These are phyloP conservation scores for Elymnias hypermnestra DNA, from an alignment of 1,140 invertebrate genomes.

Conservation along the genomic window DNA sequence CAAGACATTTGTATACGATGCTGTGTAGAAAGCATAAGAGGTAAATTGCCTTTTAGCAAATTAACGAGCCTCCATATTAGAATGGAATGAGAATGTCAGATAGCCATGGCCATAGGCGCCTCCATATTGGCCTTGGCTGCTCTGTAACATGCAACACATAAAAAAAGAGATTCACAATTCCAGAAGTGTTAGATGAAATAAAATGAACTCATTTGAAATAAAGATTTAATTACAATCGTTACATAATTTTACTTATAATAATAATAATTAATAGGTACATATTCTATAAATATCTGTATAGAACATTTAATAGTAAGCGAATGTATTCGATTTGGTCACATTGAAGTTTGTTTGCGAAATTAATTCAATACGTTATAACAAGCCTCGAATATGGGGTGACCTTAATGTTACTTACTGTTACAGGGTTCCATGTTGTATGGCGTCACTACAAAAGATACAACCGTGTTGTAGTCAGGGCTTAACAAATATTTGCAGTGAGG, in stretches of 20 bases:
- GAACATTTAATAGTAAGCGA: constrained; percentile 72
- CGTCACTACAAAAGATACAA: not conserved
- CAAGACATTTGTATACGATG: too few species aligned
- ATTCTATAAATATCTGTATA: constrained; percentile 74
- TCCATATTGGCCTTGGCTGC: too few species aligned
- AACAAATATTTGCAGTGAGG: not conserved
- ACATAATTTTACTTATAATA: constrained; percentile 72
- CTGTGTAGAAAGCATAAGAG: too few species aligned
- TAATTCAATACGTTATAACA: constrained; percentile 3
- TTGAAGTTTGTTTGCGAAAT: constrained; percentile 30
- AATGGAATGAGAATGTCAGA: too few species aligned
- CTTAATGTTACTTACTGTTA: constrained; percentile 2
- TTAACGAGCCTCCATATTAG: too few species aligned
- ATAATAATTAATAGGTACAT: constrained; percentile 72
- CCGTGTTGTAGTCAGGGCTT: not conserved
- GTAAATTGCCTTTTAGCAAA: too few species aligned
- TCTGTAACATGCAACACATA: too few species aligned
- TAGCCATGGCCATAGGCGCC: too few species aligned
- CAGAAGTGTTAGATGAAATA: too few species aligned
- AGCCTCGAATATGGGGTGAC: constrained; percentile 36
- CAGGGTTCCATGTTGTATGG: not conserved
- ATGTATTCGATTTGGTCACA: constrained; percentile 73
- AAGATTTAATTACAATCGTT: constrained; percentile 75
- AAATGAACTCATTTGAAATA: constrained; percentile 58
- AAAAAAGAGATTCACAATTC: too few species aligned